Evolutionary conservation across 2,888 invertebrate genomes (phyloP), one percentile per base, ranked within the genome.

Genomic region (Pseudanteris insignis): DNA sequence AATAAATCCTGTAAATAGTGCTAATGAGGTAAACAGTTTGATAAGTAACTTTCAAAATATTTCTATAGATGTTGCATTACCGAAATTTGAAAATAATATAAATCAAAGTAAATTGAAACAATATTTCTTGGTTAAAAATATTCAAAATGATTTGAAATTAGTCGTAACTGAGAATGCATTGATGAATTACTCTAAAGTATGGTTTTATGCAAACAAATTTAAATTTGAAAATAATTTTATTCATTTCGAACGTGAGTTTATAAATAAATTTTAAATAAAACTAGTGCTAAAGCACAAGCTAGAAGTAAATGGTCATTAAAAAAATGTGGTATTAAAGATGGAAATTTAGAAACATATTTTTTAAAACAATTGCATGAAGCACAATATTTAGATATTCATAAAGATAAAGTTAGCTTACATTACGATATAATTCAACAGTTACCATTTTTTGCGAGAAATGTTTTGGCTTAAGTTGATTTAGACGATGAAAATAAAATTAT

Each of bases 361-460:
- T 41, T 55, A 6, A 55, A 47, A 30, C 47, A 47, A 14, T 7
- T 41, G 14, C 9, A 36, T 36, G 36, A 47, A 41, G 34, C 55
- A 2, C 13, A 28, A n/a, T 40, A 47, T 47, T 40, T 40, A 5
- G 34, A 55, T 33, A 18, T 34, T 11, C 30, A 55, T 40, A 29
- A 2, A 21, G 47, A 55, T 28, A 26, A 2, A 26, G 11, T 13
- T 9, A 34, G 40, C 21, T 2, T 55, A 1, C 40, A 47, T 40
- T 55, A 40, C 25, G 38, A 55, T 29, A 55, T 55, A 13, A 40
- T 55, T 8, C 46, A 55, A 34, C 46, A 47, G 32, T 12, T 55
- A 6, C 55, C 55, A n/a, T 40, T 55, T 34, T 55, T 29, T 41
- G 55, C 40, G 1, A n/a, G 38, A 24, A 46, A 55, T 25, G 40